These are phyloP conservation scores for Phthorimaea operculella DNA, from an alignment of 1,140 invertebrate genomes.

Conservation along the genomic window DNA sequence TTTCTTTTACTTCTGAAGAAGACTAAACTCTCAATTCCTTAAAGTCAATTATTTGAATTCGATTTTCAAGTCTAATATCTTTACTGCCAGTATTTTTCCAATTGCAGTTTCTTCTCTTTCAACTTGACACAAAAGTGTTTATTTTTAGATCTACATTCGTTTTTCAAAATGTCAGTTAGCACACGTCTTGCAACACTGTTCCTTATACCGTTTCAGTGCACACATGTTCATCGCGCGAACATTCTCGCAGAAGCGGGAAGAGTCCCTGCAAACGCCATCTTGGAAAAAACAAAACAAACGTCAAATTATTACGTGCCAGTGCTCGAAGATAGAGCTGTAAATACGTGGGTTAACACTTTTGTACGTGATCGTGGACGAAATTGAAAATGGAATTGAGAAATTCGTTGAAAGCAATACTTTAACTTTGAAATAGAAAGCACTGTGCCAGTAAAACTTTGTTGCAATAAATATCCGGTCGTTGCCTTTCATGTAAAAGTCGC, in stretches of 20 bases:
- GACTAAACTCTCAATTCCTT: neutral
- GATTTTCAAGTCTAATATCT: neutral
- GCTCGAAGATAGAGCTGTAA: no score
- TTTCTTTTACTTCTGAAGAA: neutral
- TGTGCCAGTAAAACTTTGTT: no score
- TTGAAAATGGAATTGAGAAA: no score
- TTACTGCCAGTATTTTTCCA: neutral
- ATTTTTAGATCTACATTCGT: neutral
- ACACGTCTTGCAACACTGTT: slow-evolving; percentile 87
- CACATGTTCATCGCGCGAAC: slow-evolving; percentile 87
- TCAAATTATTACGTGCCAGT: slow-evolving; percentile 1
- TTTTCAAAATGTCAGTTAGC: slow-evolving; percentile 38
- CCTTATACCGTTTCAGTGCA: slow-evolving; percentile 80
- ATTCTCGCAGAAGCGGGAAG: slow-evolving; percentile 82
- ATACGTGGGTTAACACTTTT: no score
- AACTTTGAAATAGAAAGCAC: no score
- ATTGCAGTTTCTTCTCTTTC: neutral
- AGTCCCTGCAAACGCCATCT: slow-evolving; percentile 80
- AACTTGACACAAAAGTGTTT: neutral
- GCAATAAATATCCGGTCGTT: no score
- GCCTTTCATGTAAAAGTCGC: no score
- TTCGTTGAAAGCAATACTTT: no score
- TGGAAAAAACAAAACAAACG: slow-evolving; percentile 32
- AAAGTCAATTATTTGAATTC: neutral
- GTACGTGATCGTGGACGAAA: no score